Evolutionary conservation across 2,113 vertebrate species (phyloP).

Genomic region (Rattus norvegicus): GRCr8 NC_086035.1:36059001-36059500

Average conservation of each 20-base stretch:
- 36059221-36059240: background rate
- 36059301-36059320: background rate
- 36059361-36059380: background rate
- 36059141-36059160: background rate
- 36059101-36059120: background rate
- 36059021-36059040: constrained; percentile 13
- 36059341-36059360: background rate
- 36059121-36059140: background rate
- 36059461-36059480: background rate
- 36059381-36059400: background rate
- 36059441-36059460: background rate
- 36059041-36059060: constrained; percentile 2
- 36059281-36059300: background rate
- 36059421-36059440: background rate
- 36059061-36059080: background rate
- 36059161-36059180: background rate
- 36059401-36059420: background rate
- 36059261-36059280: background rate
- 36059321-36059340: background rate
- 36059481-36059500: background rate
- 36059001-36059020: background rate
- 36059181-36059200: background rate
- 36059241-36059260: background rate
- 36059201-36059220: background rate
- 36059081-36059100: constrained; percentile 12